A percentile compares a stretch with the other conserved stretches of the same genome.
Evolutionary conservation across 2,113 vertebrate species (phyloP).

Genomic region (Nothocercus julius): DNA sequence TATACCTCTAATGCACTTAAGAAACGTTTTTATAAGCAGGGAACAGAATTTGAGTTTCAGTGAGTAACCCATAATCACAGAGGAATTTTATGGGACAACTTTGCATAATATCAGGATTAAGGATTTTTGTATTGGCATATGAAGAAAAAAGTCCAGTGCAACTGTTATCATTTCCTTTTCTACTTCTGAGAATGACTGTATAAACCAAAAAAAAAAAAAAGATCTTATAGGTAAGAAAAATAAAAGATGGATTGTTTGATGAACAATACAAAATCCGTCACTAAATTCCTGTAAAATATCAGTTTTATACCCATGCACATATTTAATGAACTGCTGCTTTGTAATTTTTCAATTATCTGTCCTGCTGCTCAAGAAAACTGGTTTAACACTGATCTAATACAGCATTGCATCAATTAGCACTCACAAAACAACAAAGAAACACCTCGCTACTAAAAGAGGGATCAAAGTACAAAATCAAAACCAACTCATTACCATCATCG

Average conservation of each 20-base stretch:
- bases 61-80: neutral
- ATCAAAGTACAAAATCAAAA: slow-evolving; percentile 53
- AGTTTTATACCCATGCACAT: neutral
- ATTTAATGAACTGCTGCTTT: slow-evolving; percentile 18
- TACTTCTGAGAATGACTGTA: neutral
- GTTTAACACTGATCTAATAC: slow-evolving; percentile 2
- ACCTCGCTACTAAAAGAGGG: slow-evolving; percentile 15
- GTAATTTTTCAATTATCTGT: slow-evolving; percentile 43
- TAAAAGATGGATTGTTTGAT: neutral
- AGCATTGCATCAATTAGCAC: slow-evolving; percentile 38
- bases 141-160: neutral
- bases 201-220: neutral
- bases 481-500: neutral
- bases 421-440: slow-evolving; percentile 40
- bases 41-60: neutral
- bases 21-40: neutral
- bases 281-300: slow-evolving; percentile 4
- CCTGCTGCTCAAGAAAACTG: slow-evolving; percentile 19
- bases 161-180: neutral
- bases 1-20: neutral
- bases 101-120: neutral
- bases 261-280: neutral
- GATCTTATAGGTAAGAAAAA: neutral
- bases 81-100: neutral
- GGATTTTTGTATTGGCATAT: neutral